A percentile compares a stretch with the other conserved stretches of the same genome.
phyloP scores from a whole-genome alignment of 2,888 invertebrate species.

The Lomographa bimaculata region DNA sequence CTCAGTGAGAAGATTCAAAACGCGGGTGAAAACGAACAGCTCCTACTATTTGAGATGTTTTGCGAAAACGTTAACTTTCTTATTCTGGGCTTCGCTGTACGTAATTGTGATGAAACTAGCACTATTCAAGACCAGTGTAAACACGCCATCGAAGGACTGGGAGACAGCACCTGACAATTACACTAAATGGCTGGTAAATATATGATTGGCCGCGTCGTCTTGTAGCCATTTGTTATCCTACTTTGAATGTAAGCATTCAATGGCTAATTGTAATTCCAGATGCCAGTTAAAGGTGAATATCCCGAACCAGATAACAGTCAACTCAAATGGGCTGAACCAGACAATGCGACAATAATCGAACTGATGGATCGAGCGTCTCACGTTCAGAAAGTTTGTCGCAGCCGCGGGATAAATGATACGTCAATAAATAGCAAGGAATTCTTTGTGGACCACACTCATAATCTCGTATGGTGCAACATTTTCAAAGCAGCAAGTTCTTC shows the following conservation, averaged over 20 bases:
- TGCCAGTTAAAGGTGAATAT: constrained; percentile 62
- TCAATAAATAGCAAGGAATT: constrained; percentile 89
- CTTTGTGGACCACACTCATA: constrained; percentile 86
- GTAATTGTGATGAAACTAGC: constrained; percentile 77
- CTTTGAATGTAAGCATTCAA: too few species aligned
- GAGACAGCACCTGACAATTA: constrained; percentile 72
- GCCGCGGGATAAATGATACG: constrained; percentile 52
- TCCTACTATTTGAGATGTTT: constrained; percentile 70
- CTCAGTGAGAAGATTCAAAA: constrained; percentile 60
- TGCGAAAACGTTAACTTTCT: constrained; percentile 72
- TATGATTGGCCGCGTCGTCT: constrained; percentile 16
- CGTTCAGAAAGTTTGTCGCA: constrained; percentile 77
- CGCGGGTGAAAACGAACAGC: constrained; percentile 60
- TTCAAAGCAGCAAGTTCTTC: constrained; percentile 91
- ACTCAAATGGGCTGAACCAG: constrained; percentile 62
- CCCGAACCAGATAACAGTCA: constrained; percentile 42
- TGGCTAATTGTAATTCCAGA: constrained; percentile 70
- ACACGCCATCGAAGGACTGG: constrained; percentile 63
- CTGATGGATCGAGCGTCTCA: constrained; percentile 73
- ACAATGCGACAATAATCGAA: constrained; percentile 68
- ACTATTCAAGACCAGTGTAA: constrained; percentile 69
- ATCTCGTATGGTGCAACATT: constrained; percentile 89
- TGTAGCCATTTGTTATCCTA: too few species aligned
- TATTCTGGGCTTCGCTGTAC: constrained; percentile 75
- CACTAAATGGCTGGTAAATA: constrained; percentile 73